phyloP scores from a whole-genome alignment of 2,888 invertebrate species.

The Crioceris asparagi region DNA sequence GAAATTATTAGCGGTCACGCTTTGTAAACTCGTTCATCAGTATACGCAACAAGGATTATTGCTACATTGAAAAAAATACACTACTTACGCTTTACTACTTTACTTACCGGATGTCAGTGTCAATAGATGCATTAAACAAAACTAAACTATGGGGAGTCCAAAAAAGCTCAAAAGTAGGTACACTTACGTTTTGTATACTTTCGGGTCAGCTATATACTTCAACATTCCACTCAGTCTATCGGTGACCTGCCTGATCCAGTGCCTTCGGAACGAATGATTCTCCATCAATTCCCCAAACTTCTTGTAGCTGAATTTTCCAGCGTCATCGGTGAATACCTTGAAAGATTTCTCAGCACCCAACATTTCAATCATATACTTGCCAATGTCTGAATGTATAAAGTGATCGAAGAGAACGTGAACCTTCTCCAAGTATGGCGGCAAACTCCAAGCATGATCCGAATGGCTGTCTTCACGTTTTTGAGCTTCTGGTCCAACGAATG shows the following conservation, averaged over 20 bases:
- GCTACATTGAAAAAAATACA: too few species aligned
- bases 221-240: slow-evolving; percentile 65
- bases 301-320: slow-evolving; percentile 61
- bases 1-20: too few species aligned
- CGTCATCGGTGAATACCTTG: slow-evolving; percentile 54
- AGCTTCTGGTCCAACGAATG: slow-evolving; percentile 49
- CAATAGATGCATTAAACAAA: too few species aligned
- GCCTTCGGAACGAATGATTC: slow-evolving; percentile 66
- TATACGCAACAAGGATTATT: too few species aligned
- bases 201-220: slow-evolving; percentile 63
- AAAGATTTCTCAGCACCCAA: slow-evolving; percentile 60
- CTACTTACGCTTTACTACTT: too few species aligned
- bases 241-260: slow-evolving; percentile 70
- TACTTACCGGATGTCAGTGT: too few species aligned
- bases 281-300: slow-evolving; percentile 67
- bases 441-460: slow-evolving; percentile 57
- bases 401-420: slow-evolving; percentile 68
- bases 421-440: slow-evolving; percentile 61
- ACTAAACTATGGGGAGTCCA: too few species aligned
- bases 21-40: too few species aligned
- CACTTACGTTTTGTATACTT: slow-evolving; percentile 58
- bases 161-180: too few species aligned
- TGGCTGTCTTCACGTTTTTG: slow-evolving; percentile 50
- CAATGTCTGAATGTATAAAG: slow-evolving; percentile 68
- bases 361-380: slow-evolving; percentile 60